Percentiles rank a stretch among this genome's conserved stretches.
Evolutionary conservation across 2,888 invertebrate species (phyloP).

Genomic region (Ferrisia virgata): DNA sequence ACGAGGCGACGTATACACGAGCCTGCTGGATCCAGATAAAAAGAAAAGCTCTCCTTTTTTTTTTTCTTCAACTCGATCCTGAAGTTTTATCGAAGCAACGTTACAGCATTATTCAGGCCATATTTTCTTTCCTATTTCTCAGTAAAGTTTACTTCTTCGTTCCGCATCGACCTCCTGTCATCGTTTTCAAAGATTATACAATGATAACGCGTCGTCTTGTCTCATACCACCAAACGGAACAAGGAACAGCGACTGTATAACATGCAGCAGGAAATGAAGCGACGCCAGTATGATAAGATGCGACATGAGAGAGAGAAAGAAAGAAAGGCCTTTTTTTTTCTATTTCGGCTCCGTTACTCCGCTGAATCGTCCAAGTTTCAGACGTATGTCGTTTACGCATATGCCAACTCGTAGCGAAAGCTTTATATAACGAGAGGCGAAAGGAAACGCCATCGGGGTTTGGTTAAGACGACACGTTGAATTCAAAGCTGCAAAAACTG

Average conservation of each 20-base stretch:
- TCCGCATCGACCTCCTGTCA: not conserved
- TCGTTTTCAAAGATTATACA: not conserved
- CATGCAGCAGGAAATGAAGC: not conserved
- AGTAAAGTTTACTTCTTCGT: not conserved
- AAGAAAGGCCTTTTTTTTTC: not conserved
- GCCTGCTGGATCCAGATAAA: not conserved
- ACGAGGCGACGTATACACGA: not conserved
- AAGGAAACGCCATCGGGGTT: not conserved
- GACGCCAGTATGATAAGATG: not conserved
- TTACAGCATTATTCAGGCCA: too few species aligned
- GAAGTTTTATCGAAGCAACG: not conserved
- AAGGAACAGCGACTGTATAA: not conserved
- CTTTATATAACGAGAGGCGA: not conserved
- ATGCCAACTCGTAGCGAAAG: not conserved
- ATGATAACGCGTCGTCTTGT: not conserved
- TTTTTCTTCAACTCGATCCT: not conserved
- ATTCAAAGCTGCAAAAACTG: not conserved
- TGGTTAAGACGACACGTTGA: not conserved
- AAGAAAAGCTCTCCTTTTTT: not conserved
- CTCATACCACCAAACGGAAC: not conserved
- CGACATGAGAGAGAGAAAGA: not conserved
- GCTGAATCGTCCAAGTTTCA: not conserved
- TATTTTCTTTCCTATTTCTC: not conserved
- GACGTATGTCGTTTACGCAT: conserved; percentile 1
- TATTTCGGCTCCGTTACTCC: not conserved